These are phyloP conservation scores for Agrochola litura DNA, from an alignment of 2,888 invertebrate species.

Conservation along the genomic window DNA sequence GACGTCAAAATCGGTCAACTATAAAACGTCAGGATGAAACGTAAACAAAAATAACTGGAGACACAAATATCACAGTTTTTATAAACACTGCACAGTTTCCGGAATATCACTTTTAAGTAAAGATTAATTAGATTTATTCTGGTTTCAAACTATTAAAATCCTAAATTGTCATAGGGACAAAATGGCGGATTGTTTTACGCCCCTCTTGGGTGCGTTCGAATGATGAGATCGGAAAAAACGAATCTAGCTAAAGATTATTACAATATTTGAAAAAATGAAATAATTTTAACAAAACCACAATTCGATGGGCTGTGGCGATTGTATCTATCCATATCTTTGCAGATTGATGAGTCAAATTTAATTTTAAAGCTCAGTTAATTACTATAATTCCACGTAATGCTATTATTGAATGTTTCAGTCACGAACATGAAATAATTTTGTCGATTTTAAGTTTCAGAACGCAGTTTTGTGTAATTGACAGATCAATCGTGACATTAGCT, in stretches of 20 bases:
- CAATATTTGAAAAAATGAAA: neutral
- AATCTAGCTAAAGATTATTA: neutral
- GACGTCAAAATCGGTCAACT: slow-evolving; percentile 89
- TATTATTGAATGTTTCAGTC: neutral
- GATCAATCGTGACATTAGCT: slow-evolving; percentile 46
- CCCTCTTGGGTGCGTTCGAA: slow-evolving; percentile 84
- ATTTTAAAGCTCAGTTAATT: neutral
- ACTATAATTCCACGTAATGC: neutral
- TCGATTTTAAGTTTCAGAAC: slow-evolving; percentile 44
- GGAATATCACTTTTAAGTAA: slow-evolving; percentile 83
- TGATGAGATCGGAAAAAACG: slow-evolving; percentile 32
- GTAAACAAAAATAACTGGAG: slow-evolving; percentile 87
- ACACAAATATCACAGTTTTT: slow-evolving; percentile 89
- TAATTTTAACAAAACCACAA: neutral
- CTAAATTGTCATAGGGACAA: slow-evolving; percentile 87
- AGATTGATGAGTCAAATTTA: neutral
- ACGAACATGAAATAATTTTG: too few relatives aligned
- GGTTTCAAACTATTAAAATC: slow-evolving; percentile 83
- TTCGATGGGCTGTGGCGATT: neutral
- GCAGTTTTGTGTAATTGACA: slow-evolving; percentile 34
- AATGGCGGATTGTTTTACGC: slow-evolving; percentile 90
- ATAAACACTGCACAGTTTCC: slow-evolving; percentile 85
- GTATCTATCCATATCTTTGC: neutral
- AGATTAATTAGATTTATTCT: slow-evolving; percentile 85
- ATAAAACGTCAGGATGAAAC: slow-evolving; percentile 85